Percentiles rank a stretch among this genome's conserved stretches.
Conservation (phyloP, 2,113 vertebrate species). For the Ochotona princeps region DNA sequence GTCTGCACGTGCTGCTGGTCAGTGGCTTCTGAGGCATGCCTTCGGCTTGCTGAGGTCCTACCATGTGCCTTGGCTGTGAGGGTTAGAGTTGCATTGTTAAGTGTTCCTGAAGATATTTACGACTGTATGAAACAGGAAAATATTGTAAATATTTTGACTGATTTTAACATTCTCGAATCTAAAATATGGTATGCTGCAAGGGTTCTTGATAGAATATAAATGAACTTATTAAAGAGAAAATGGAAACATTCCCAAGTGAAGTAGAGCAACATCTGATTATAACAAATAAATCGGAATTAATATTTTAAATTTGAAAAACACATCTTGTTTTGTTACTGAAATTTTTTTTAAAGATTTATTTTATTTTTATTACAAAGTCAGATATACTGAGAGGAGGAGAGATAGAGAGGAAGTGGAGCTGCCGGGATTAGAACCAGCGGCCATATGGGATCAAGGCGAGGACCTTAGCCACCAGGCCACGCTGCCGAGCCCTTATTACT, state of each 20-base stretch:
- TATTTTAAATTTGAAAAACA: not conserved
- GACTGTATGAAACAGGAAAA: not conserved
- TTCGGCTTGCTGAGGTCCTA: not conserved
- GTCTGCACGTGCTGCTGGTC: not conserved
- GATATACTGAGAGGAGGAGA: too few species aligned
- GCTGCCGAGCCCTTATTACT: too few species aligned
- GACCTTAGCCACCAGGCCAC: too few species aligned
- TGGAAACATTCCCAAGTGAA: not conserved
- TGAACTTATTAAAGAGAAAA: not conserved
- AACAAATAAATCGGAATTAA: not conserved
- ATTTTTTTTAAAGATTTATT: too few species aligned
- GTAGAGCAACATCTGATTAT: not conserved
- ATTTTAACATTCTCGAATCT: constrained; percentile 19
- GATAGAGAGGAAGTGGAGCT: too few species aligned
- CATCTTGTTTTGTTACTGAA: constrained; percentile 17
- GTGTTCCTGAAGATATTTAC: constrained; percentile 15
- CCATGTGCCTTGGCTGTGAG: not conserved
- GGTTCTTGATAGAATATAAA: not conserved
- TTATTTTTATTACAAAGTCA: too few species aligned
- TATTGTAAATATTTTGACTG: constrained; percentile 3
- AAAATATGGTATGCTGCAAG: not conserved
- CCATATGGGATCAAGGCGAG: too few species aligned
- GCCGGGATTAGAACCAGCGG: too few species aligned
- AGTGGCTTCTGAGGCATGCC: not conserved
- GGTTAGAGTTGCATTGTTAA: not conserved